These are phyloP conservation scores for Ailurus styani DNA, from an alignment of 2,113 vertebrate species.

Conservation along the genomic window DNA sequence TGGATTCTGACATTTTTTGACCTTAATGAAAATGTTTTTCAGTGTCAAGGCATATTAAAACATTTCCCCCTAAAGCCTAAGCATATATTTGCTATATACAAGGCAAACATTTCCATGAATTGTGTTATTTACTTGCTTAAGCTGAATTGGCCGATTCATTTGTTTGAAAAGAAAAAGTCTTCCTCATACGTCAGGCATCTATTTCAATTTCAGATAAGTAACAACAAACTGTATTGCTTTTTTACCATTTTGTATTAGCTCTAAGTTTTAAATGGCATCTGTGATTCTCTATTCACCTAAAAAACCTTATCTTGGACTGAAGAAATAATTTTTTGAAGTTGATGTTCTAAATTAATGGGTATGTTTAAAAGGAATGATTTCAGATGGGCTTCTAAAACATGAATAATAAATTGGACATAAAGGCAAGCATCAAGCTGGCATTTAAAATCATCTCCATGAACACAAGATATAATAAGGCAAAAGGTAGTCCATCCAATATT, in stretches of 20 bases:
- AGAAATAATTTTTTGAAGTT: constrained; percentile 46
- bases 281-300: neutral
- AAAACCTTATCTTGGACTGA: constrained; percentile 5
- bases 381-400: constrained; percentile 49
- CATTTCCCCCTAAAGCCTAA: neutral
- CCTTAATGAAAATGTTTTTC: constrained; percentile 56
- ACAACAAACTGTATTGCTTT: neutral
- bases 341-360: constrained; percentile 47
- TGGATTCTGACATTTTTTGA: constrained; percentile 46
- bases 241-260: neutral
- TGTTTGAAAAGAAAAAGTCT: constrained; percentile 31
- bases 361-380: constrained; percentile 45
- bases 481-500: neutral
- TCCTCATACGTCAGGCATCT: neutral
- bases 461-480: neutral
- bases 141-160: neutral
- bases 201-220: constrained; percentile 42
- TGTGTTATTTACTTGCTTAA: constrained; percentile 45
- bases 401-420: constrained; percentile 50
- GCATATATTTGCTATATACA: neutral
- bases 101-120: constrained; percentile 26
- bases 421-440: constrained; percentile 24
- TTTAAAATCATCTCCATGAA: constrained; percentile 12
- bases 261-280: constrained; percentile 39
- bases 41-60: constrained; percentile 34